A percentile compares a stretch with the other conserved stretches of the same genome.
These are phyloP conservation scores for Ophonus ardosiacus DNA, from an alignment of 2,888 invertebrate genomes.

Conservation along the genomic window DNA sequence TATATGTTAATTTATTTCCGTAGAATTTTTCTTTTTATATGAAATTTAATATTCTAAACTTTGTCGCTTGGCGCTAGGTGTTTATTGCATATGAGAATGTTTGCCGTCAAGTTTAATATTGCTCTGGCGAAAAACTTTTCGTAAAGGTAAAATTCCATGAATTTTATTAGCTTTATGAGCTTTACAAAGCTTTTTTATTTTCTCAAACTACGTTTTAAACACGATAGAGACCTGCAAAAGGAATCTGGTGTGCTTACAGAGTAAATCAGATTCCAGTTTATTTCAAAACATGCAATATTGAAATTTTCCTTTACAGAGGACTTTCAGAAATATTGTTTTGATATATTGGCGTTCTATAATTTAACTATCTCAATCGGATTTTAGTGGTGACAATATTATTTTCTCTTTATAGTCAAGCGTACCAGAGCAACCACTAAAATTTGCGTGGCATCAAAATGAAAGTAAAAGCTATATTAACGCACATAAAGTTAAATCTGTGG, in stretches of 20 bases:
- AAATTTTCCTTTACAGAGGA: too few species aligned
- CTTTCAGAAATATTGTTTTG: too few species aligned
- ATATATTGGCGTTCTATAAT: too few species aligned
- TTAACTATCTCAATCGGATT: too few species aligned
- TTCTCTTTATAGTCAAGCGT: too few species aligned
- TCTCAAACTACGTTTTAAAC: background rate
- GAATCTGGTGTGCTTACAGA: background rate
- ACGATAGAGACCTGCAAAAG: background rate
- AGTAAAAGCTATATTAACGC: too few species aligned
- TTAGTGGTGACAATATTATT: too few species aligned
- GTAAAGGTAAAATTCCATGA: constrained; percentile 32
- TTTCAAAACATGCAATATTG: too few species aligned
- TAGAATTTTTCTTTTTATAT: constrained; percentile 7
- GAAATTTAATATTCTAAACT: constrained; percentile 32
- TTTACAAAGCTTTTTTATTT: constrained; percentile 14
- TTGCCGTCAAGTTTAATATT: constrained; percentile 28
- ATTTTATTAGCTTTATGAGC: constrained; percentile 15
- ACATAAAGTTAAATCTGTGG: too few species aligned
- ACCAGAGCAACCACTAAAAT: too few species aligned
- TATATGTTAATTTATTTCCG: constrained; percentile 13
- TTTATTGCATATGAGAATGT: constrained; percentile 45
- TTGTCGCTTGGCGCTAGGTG: background rate
- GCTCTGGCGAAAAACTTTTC: constrained; percentile 35
- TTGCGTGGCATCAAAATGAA: too few species aligned
- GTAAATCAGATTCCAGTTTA: background rate